Conservation (phyloP, 2,888 invertebrate genomes). For the Carterocephalus palaemon region DNA sequence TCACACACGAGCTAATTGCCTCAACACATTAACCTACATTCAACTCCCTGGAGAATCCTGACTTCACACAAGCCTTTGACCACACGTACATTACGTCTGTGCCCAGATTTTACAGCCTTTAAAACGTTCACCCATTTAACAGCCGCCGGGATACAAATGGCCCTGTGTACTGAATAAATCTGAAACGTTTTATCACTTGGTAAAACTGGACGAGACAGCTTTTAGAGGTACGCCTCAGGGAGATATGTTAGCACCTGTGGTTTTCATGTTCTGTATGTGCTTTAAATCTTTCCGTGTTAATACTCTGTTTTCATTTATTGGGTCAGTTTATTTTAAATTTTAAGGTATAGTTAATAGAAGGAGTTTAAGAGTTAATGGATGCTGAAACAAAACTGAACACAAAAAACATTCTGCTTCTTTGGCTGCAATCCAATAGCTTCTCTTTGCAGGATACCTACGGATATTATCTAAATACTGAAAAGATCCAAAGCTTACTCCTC, state of each 20-base stretch:
- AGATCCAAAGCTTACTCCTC: too few relatives aligned
- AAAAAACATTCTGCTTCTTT: too few relatives aligned
- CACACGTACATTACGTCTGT: conserved; percentile 41
- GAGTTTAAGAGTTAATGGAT: too few relatives aligned
- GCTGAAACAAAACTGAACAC: too few relatives aligned
- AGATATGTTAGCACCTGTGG: conserved; percentile 43
- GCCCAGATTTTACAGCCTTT: conserved; percentile 52
- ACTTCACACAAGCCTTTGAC: conserved; percentile 38
- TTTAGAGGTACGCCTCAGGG: conserved; percentile 44
- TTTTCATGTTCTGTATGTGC: conserved; percentile 29
- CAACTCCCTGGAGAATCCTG: conserved; percentile 25
- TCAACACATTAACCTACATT: conserved; percentile 23
- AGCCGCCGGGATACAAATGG: conserved; percentile 60
- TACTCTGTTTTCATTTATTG: not conserved
- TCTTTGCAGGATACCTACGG: too few relatives aligned
- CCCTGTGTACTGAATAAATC: conserved; percentile 59
- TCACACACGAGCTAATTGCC: conserved; percentile 12
- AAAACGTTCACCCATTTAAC: conserved; percentile 54
- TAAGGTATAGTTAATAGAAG: too few relatives aligned
- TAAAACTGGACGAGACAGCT: conserved; percentile 42
- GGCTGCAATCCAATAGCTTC: too few relatives aligned
- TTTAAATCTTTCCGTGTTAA: conserved; percentile 10
- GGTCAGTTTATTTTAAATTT: not conserved
- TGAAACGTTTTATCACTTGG: conserved; percentile 62
- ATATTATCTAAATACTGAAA: too few relatives aligned